These are phyloP conservation scores for Thalassarche chlororhynchos DNA, from an alignment of 2,113 vertebrate species.

Conservation along the genomic window DNA sequence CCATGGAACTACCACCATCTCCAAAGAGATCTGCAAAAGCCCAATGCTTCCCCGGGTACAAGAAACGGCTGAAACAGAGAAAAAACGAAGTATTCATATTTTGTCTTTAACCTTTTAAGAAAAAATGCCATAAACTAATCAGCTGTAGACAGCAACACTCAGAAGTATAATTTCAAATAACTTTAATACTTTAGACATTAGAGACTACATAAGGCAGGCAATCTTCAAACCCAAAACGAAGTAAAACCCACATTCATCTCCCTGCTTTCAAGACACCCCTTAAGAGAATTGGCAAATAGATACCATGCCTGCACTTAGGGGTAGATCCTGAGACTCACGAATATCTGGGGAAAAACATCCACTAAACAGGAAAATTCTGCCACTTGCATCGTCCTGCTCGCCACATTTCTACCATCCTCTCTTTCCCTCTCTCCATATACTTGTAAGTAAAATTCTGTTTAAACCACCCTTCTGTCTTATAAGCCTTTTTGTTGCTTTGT, in stretches of 20 bases:
- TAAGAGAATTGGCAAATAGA: not conserved
- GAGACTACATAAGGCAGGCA: not conserved
- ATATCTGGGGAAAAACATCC: not conserved
- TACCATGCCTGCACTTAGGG: not conserved
- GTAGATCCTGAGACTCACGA: not conserved
- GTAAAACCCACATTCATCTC: not conserved
- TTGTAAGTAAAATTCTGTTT: not conserved
- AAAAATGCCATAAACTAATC: not conserved
- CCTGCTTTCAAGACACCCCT: not conserved
- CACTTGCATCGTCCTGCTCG: not conserved
- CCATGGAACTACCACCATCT: constrained; percentile 67
- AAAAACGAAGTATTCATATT: not conserved
- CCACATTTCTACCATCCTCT: not conserved
- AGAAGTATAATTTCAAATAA: not conserved
- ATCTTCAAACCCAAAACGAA: not conserved
- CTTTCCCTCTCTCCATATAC: fast-evolving
- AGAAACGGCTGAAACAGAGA: constrained; percentile 82
- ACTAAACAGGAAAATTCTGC: not conserved
- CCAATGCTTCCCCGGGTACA: constrained; percentile 89
- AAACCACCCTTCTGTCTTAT: not conserved
- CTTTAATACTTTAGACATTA: not conserved
- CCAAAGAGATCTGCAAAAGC: constrained; percentile 71
- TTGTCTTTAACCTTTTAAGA: not conserved
- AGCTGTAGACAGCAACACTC: not conserved
- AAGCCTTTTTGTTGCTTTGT: not conserved